Evolutionary conservation across 2,113 vertebrate species (phyloP).

Genomic region (Australoheros scitulus): DNA sequence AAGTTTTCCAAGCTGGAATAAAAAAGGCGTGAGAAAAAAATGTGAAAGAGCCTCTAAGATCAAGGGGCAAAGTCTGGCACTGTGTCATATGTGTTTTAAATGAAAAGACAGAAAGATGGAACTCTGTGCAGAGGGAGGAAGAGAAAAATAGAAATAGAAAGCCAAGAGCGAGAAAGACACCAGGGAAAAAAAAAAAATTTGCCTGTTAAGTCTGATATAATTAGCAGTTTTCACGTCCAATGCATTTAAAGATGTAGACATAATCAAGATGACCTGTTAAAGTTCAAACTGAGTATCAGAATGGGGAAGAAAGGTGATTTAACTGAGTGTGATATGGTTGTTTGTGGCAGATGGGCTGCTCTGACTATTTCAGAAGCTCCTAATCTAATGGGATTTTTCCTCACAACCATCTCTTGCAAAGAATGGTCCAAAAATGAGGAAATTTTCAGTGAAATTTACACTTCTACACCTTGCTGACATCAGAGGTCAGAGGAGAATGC

Average conservation of each 20-base stretch:
- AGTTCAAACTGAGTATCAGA: neutral
- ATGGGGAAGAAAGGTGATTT: neutral
- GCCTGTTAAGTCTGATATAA: neutral
- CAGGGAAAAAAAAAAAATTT: constrained; percentile 7
- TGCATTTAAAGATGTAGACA: neutral
- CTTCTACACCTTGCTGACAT: too few species aligned
- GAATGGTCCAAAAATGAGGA: neutral
- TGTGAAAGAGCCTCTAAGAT: constrained; percentile 49
- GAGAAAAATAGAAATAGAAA: constrained; percentile 31
- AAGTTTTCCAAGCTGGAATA: constrained; percentile 40
- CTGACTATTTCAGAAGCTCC: neutral
- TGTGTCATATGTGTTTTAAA: constrained; percentile 66
- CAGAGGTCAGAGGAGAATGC: neutral
- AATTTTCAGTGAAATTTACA: too few species aligned
- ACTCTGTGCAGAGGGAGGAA: neutral
- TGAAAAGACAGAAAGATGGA: constrained; percentile 14
- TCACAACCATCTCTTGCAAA: neutral
- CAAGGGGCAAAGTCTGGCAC: constrained; percentile 66
- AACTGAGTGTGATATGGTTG: too few species aligned
- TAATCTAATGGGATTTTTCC: neutral
- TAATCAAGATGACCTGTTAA: neutral
- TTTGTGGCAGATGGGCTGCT: too few species aligned
- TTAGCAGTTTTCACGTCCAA: neutral
- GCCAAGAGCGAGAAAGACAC: constrained; percentile 4
- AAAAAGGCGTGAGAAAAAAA: constrained; percentile 51